Percentiles rank a stretch among this genome's conserved stretches.
Conservation (phyloP, 2,888 invertebrate species). For the Yponomeuta evonymella region DNA sequence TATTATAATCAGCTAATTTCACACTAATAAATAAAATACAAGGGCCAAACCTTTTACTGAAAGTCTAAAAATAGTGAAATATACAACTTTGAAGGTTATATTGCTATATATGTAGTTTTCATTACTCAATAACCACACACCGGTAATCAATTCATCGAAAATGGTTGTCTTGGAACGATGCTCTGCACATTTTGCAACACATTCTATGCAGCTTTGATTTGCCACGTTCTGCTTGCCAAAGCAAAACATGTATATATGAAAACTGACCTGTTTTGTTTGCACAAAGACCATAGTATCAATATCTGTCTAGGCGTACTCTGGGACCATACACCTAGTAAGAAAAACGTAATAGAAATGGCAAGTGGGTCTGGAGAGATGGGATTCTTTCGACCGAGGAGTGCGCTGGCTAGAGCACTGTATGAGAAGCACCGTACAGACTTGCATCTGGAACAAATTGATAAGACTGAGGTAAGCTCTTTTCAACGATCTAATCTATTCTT, state of each 20-base stretch:
- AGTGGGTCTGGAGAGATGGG: slow-evolving; percentile 50
- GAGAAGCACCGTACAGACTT: slow-evolving; percentile 84
- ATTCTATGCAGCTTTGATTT: not conserved
- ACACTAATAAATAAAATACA: not conserved
- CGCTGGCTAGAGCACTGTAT: slow-evolving; percentile 82
- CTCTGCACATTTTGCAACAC: not conserved
- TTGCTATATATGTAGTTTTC: not conserved
- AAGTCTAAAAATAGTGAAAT: not conserved
- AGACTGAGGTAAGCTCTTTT: slow-evolving; percentile 77
- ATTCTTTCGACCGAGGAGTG: slow-evolving; percentile 80
- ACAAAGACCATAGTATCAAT: slow-evolving; percentile 40
- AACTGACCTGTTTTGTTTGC: slow-evolving; percentile 47
- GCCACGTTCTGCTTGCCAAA: not conserved
- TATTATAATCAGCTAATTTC: not conserved
- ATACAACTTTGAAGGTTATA: not conserved
- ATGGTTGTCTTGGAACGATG: not conserved
- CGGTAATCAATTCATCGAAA: not conserved
- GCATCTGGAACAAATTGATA: slow-evolving; percentile 80
- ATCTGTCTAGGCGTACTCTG: slow-evolving; percentile 25
- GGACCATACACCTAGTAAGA: slow-evolving; percentile 4
- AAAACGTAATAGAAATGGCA: slow-evolving; percentile 41
- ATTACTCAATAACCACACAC: not conserved
- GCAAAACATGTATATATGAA: slow-evolving; percentile 29
- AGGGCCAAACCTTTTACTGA: not conserved
- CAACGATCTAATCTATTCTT: not conserved